Conservation (phyloP, 2,888 invertebrate species). For the Ectemnius lituratus region DNA sequence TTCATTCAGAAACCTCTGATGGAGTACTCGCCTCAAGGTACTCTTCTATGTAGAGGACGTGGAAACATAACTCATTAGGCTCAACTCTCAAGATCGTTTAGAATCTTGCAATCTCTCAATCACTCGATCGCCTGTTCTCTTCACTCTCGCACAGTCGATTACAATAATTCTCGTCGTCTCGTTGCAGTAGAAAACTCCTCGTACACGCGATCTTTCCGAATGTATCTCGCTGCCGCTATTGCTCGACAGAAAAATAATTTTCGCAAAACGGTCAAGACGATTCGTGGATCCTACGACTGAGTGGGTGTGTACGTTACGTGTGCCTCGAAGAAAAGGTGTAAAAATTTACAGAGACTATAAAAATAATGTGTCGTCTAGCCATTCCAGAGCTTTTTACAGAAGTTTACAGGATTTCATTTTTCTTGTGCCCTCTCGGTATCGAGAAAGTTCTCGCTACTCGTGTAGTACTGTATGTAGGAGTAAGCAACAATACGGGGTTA, state of each 20-base stretch:
- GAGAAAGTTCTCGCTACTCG: slow-evolving; percentile 30
- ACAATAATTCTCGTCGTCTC: neutral
- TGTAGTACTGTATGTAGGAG: slow-evolving; percentile 28
- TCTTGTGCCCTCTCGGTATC: slow-evolving; percentile 46
- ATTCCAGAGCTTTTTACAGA: slow-evolving; percentile 48
- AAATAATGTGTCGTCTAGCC: slow-evolving; percentile 53
- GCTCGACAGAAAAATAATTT: neutral
- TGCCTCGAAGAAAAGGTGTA: slow-evolving; percentile 30
- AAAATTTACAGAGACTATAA: slow-evolving; percentile 56
- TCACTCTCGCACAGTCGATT: neutral
- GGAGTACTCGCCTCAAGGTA: neutral
- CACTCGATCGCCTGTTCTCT: neutral
- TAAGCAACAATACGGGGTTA: slow-evolving; percentile 52
- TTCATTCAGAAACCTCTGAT: neutral
- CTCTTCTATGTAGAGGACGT: neutral
- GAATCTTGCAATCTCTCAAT: slow-evolving; percentile 1
- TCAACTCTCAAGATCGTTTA: neutral
- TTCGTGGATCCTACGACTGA: slow-evolving; percentile 17
- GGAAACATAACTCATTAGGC: slow-evolving; percentile 1
- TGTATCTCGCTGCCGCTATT: neutral
- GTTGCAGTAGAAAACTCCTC: neutral
- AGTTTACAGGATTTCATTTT: slow-evolving; percentile 39
- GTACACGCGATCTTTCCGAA: neutral
- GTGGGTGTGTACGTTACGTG: neutral
- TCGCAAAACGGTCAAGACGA: slow-evolving; percentile 17